Percentiles rank a stretch among this genome's conserved stretches.
phyloP scores from a whole-genome alignment of 2,888 invertebrate species.

The Yponomeuta cagnagella region DNA sequence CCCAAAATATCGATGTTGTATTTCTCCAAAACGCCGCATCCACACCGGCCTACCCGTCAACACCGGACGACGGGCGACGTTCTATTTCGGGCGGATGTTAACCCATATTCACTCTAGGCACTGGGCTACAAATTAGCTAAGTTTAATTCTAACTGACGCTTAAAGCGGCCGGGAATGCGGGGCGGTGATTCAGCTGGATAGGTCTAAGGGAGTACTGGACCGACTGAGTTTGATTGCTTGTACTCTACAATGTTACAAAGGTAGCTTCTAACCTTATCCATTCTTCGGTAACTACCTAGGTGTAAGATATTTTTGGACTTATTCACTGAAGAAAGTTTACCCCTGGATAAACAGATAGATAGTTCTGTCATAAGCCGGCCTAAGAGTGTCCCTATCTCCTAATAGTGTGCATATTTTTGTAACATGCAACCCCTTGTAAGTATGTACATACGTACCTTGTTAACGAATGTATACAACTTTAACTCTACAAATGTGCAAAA shows the following conservation, averaged over 20 bases:
- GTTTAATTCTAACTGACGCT: constrained; percentile 29
- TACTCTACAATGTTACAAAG: neutral
- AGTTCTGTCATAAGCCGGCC: too few species aligned
- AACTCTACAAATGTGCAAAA: too few species aligned
- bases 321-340: too few species aligned
- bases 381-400: too few species aligned
- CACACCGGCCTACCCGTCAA: constrained; percentile 6
- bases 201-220: neutral
- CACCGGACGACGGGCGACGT: constrained; percentile 36
- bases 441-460: too few species aligned
- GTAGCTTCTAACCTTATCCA: neutral
- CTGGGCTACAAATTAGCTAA: constrained; percentile 53
- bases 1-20: neutral
- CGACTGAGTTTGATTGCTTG: neutral
- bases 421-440: too few species aligned
- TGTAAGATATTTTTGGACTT: too few species aligned
- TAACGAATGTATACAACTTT: too few species aligned
- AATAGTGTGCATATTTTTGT: too few species aligned
- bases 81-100: constrained; percentile 59
- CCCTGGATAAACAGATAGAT: too few species aligned
- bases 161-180: neutral
- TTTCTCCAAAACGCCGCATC: constrained; percentile 4
- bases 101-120: constrained; percentile 51
- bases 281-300: too few species aligned
- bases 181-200: neutral